Evolutionary conservation across 2,888 invertebrate species (phyloP), one percentile per base, ranked within the genome.

Genomic region (Pocota personata): DNA sequence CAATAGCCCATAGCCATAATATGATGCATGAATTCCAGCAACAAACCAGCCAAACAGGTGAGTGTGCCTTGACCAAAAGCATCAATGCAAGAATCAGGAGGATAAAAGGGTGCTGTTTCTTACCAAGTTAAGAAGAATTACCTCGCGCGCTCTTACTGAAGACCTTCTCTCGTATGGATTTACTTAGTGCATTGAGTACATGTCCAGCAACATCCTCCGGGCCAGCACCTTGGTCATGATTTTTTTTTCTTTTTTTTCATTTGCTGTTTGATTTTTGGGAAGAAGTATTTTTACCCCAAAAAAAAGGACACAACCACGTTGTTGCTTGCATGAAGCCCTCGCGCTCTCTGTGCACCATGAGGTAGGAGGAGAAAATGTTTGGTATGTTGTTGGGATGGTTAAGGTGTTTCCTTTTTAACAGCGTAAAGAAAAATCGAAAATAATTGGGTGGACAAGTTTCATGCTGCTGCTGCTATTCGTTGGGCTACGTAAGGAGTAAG

Each of bases 371-470:
- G 80, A 86, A 86, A 86, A 86, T 84, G 67, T 62, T 82, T 67
- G 66, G 66, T 37, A 72, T 77, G 72, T 43, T 76, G 62, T 52
- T 19, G 50, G 40, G 40, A 32, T 19, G 50, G 62, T 73, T 69
- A 55, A 32, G 72, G 55, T 75, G 84, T 79, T 71, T 79, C 27
- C 48, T 79, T 66, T 58, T 50, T 48, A 71, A 86, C 76, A 60
- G 62, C 57, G 86, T 43, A 62, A 82, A 82, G 82, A 82, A 87
- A 87, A 87, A 87, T 87, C 87, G 82, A 87, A 87, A 87, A 87
- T 87, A 87, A 87, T 87, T 87, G 87, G 87, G 87, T 82, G 87
- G 87, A 87, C 87, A 82, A 86, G 86, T 73, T 86, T 27, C 71
- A 64, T 76, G 50, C 43, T 67, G 16, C 40, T 3, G n/a, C n/a